Evolutionary conservation across 2,797 vertebrate genomes (phyloP), one percentile per base, ranked within the genome.

Genomic region (Ispidina lecontei): DNA sequence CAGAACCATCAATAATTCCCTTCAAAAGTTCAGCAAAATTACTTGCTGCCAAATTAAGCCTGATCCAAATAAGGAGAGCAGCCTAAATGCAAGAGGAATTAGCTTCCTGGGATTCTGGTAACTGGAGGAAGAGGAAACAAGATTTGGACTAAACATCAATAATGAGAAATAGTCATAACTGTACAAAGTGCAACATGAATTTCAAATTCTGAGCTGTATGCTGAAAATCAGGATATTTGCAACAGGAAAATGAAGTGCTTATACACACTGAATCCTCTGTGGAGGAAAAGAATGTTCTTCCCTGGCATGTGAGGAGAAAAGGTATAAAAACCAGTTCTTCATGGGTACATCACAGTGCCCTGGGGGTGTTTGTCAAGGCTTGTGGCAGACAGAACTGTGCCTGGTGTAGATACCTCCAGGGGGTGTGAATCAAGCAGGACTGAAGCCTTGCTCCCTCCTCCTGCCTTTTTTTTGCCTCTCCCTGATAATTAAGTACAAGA

Each of bases 301-400:
- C 35, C n/a, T 31, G 8, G 46, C 52, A 68, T 35, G 58, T 59
- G 37, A 79, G 21, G 16, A 76, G 35, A 55, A 70, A 51, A 79
- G 22, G 64, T 75, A 71, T 33, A 35, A 95, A 95, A 87, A 85
- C 71, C n/a, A 46, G 31, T 58, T 93, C 35, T 69, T 77, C 19
- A 71, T 20, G 58, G 37, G 31, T 82, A 7, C 16, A 33, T 46
- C 56, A 67, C 35, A 63, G 75, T 6, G n/a, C 14, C 72, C 72
- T 63, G 46, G 54, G 47, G 33, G 43, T 74, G 79, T n/a, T 94
- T 82, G 46, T 65, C 41, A 43, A 92, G 31, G 72, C 21, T 77
- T 71, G 49, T 65, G 23, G 47, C 37, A 74, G 3, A 69, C 15
- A 60, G 49, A 74, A 52, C 77, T 46, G 26, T 6, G 18, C 20